Base-by-base conservation (phyloP, 2,113 vertebrate species). In the Pelecanoides urinatrix region DNA sequence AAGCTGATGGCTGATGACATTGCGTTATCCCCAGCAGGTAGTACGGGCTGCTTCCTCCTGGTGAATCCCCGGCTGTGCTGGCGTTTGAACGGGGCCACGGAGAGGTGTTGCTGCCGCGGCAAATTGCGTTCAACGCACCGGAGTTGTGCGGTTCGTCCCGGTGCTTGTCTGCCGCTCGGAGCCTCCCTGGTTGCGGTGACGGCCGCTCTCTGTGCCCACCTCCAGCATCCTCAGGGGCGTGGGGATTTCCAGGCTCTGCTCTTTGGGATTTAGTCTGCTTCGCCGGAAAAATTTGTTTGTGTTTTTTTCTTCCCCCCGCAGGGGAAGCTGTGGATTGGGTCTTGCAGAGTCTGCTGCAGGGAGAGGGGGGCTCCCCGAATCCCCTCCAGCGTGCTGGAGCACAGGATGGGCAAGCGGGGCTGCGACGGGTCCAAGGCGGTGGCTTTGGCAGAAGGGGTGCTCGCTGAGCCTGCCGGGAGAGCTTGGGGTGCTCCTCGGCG, bases 1-100 rank as follows among this genome's bases (percentile, higher is more conserved):
- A 8, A n/a, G 70, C 71, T 95, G 95, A 96, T 8, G 86, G 74
- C 86, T 94, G 94, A 65, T 76, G 91, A n/a, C 94, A 63, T 25
- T 2, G 40, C 29, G 30, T 22, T 27, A 22, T 61, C 72, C 84
- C 76, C 50, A 13, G 67, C 70, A 45, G 66, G 65, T 20, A 7
- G 18, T 0, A 1, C 0, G 32, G 49, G 53, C 79, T 8, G 58
- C 44, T 55, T 23, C 70, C 79, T 77, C 42, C 38, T 23, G 58
- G 44, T 25, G 44, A 21, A 21, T 32, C 32, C 73, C 56, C 11
- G 55, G 1, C 70, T 11, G 0, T 7, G 44, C 1, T 8, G 76
- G 49, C 3, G 25, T 21, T 44, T 13, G n/a, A 38, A 38, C 7
- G 2, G 23, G 29, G 19, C n/a, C 45, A 1, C 3, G 23, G 32